These are phyloP conservation scores for Pangasius macronema DNA, from an alignment of 2,797 vertebrate genomes.

Conservation along the genomic window DNA sequence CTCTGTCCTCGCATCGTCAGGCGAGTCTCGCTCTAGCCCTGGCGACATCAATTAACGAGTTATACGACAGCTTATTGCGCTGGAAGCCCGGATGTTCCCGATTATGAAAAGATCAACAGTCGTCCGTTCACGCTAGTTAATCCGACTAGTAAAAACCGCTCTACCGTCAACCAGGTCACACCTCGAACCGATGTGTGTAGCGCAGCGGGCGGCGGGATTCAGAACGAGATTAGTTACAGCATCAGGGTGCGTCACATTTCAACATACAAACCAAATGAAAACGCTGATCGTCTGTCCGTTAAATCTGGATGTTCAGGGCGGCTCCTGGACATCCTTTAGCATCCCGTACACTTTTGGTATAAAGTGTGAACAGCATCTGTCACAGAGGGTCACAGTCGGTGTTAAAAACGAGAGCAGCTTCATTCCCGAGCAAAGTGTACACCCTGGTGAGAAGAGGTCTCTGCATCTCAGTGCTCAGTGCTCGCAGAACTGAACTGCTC, in stretches of 20 bases:
- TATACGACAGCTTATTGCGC: too few relatives aligned
- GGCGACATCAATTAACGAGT: too few relatives aligned
- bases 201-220: not conserved
- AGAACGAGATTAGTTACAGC: not conserved
- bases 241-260: not conserved
- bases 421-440: not conserved
- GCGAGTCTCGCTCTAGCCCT: too few relatives aligned
- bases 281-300: too few relatives aligned
- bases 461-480: not conserved
- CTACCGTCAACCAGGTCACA: too few relatives aligned
- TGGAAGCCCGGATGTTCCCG: too few relatives aligned
- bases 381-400: fast-evolving
- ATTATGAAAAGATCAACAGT: too few relatives aligned
- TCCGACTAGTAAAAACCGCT: too few relatives aligned
- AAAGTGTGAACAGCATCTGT: not conserved
- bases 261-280: not conserved
- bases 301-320: too few relatives aligned
- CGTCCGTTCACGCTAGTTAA: too few relatives aligned
- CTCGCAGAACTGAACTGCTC: not conserved
- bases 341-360: not conserved
- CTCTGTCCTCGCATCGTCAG: too few relatives aligned
- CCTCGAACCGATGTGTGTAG: not conserved
- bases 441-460: not conserved
- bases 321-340: not conserved
- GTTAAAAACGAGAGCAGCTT: not conserved